Base-by-base conservation (phyloP, 2,113 vertebrate species). In the Malurus elegans region DNA sequence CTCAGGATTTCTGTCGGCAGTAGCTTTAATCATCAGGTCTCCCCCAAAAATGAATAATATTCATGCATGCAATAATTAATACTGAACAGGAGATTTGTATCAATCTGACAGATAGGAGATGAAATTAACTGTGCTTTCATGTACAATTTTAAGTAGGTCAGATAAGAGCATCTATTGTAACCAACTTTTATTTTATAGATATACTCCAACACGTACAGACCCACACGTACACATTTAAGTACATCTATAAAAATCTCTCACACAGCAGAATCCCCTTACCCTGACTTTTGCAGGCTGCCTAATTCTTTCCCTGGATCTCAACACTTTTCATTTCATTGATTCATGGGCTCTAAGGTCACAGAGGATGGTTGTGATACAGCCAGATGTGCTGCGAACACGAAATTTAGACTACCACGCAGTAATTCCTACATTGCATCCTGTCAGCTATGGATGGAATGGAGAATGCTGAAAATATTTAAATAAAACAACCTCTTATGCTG, bases 121-220 rank as follows among this genome's bases (percentile, higher is more conserved):
- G 88, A 97, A 97, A 97, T 97, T 97, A 97, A 96, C 95, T 94
- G 71, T 87, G 93, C 97, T 97, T 97, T 97, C 96, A 96, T 97
- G 97, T 97, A 96, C 65, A 69, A 85, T 95, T 89, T 88, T 95
- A 97, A 97, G 93, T 97, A 97, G 95, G 97, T 97, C 97, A 97
- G 96, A 97, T 97, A 97, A 97, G 97, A 97, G 90, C 90, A 95
- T 96, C 94, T 93, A 94, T 97, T 95, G 93, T 93, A 97, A 92
- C 92, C 82, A 97, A 96, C 94, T 97, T 95, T 95, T 97, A 96
- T 95, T 96, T 95, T 94, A 95, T n/a, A 95, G 87, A 94, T 92
- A 85, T 51, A 70, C 79, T 88, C 82, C 92, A 90, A 88, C 90
- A 95, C 29, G 1, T 60, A 90, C 54, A 84, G 94, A 95, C 54